These are phyloP conservation scores for Nesogale talazaci DNA, from an alignment of 2,113 vertebrate genomes.

Conservation along the genomic window DNA sequence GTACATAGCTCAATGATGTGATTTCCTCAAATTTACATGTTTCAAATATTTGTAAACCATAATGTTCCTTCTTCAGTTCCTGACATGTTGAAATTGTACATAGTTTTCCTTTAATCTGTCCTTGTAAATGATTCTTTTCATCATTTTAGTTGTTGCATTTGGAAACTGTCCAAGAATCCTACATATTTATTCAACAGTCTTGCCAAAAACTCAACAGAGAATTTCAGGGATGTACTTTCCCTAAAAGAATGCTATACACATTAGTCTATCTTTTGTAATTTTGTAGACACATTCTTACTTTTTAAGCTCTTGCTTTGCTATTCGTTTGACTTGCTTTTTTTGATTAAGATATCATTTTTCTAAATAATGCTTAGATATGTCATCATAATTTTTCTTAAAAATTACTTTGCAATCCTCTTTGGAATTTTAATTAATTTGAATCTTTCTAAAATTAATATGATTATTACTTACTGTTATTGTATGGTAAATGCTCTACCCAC, in stretches of 20 bases:
- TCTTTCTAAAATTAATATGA: background rate
- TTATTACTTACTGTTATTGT: too few relatives aligned
- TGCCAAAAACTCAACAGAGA: constrained; percentile 24
- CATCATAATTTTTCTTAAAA: background rate
- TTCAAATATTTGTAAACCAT: constrained; percentile 65
- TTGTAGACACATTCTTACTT: constrained; percentile 34
- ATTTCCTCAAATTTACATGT: constrained; percentile 49
- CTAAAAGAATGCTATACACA: background rate
- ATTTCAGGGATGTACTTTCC: constrained; percentile 3
- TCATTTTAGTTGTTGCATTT: constrained; percentile 65
- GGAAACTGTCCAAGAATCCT: constrained; percentile 53
- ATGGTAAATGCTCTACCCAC: background rate
- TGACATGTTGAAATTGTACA: constrained; percentile 42
- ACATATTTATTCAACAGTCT: constrained; percentile 51
- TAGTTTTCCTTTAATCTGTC: constrained; percentile 53
- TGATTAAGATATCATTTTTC: background rate
- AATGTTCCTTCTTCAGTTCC: constrained; percentile 51
- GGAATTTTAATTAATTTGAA: constrained; percentile 8
- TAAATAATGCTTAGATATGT: background rate
- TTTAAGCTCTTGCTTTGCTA: background rate
- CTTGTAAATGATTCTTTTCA: constrained; percentile 43
- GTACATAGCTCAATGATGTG: background rate
- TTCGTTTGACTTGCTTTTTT: background rate
- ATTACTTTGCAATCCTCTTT: background rate
- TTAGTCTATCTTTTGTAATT: background rate